Base-by-base conservation (phyloP, 2,888 invertebrate species). In the Conus canariensis region DNA sequence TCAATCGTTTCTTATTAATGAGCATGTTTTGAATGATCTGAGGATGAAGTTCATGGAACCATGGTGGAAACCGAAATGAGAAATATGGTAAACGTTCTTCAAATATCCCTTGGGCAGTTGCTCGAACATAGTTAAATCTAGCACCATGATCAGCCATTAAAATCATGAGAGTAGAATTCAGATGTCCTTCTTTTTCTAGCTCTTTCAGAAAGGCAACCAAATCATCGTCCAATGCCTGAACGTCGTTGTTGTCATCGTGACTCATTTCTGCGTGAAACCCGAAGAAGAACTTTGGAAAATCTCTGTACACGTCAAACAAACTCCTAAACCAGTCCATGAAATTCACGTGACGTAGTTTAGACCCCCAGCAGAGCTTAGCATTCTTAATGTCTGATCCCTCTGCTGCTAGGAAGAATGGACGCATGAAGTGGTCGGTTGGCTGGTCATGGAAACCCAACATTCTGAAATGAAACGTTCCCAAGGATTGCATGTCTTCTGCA, bases 71-170 rank as follows among this genome's bases (percentile, higher is more conserved):
- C 0, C 97, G 96, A 89, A 99, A 97, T 0, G 98, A 97, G 96
- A 99, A 98, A 94, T 98, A 98, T 0, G 99, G 99, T 90, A 99
- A 95, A 1, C 99, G 97, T 95, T 99, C 99, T 94, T 99, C 99
- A 90, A 98, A 97, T 96, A 98, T 98, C 0, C 99, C 99, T 96
- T 99, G 99, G 10, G 98, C 97, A 0, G 98, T 99, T 94, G 98
- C 97, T 0, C 99, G 97, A 12, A 98, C 97, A 88, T 97, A 97
- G 0, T 98, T 97, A 96, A 98, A 99, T 95, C 99, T 93, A 97
- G 97, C 0, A 0, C 99, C 99, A 96, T 99, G 99, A 96, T 99
- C 99, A 8, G 98, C 98, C 98, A 99, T 98, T 7, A 99, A 95
- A 90, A 99, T 97, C 0, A 99, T 96, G 92, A 99, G 95, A 0